These are phyloP conservation scores for Margaritifera margaritifera DNA, from an alignment of 2,888 invertebrate genomes.

Conservation along the genomic window DNA sequence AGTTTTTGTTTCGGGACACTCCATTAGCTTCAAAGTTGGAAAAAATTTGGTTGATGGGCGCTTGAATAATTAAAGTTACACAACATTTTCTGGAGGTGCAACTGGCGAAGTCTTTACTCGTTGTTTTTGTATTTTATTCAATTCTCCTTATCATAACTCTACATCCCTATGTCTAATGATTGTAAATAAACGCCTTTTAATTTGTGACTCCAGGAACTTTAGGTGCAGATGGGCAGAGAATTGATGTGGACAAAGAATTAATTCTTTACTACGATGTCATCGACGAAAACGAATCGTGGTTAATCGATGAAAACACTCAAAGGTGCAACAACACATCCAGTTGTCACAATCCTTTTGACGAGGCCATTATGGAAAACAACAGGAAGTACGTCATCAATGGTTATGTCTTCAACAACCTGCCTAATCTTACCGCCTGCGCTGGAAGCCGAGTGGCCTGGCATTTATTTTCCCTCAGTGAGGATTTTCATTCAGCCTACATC, in stretches of 20 bases:
- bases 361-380: slow-evolving; percentile 31
- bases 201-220: slow-evolving; percentile 24
- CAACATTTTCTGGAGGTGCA: no score
- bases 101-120: no score
- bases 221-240: slow-evolving; percentile 25
- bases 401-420: slow-evolving; percentile 43
- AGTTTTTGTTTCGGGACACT: no score
- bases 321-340: slow-evolving; percentile 34
- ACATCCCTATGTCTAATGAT: no score
- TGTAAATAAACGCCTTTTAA: no score
- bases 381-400: slow-evolving; percentile 38
- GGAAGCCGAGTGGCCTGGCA: slow-evolving; percentile 46
- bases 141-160: no score
- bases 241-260: slow-evolving; percentile 50
- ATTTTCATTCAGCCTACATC: slow-evolving; percentile 39
- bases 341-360: slow-evolving; percentile 29
- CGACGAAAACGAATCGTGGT: slow-evolving; percentile 49
- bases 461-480: slow-evolving; percentile 34
- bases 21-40: no score
- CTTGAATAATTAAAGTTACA: no score
- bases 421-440: slow-evolving; percentile 37
- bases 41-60: no score
- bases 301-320: slow-evolving; percentile 41
- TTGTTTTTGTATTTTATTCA: no score
- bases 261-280: slow-evolving; percentile 47